A percentile compares a stretch with the other conserved stretches of the same genome.
phyloP scores from a whole-genome alignment of 2,797 vertebrate species.

The Tenualosa thibaudeaui region DNA sequence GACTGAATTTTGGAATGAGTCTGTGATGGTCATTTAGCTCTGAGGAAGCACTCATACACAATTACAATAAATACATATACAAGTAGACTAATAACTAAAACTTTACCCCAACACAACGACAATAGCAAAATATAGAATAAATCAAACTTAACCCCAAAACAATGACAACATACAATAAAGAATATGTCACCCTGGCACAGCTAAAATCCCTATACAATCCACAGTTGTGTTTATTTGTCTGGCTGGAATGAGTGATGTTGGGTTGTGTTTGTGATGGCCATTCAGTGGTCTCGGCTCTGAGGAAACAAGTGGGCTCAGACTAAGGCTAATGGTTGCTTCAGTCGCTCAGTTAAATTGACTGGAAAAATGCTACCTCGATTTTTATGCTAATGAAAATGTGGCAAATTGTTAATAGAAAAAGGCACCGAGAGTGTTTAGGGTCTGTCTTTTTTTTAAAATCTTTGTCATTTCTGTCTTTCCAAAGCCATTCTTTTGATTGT shows the following conservation, averaged over 20 bases:
- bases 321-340: conserved; percentile 47
- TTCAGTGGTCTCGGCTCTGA: neutral
- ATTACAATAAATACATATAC: too few relatives aligned
- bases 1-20: too few relatives aligned
- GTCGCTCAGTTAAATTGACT: conserved; percentile 73
- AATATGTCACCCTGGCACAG: too few relatives aligned
- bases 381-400: conserved; percentile 73
- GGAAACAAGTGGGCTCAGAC: conserved; percentile 28
- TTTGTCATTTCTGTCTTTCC: neutral
- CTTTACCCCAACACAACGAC: too few relatives aligned
- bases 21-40: too few relatives aligned
- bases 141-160: too few relatives aligned
- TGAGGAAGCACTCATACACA: too few relatives aligned
- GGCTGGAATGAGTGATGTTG: neutral
- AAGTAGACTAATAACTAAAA: too few relatives aligned
- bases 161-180: too few relatives aligned
- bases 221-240: neutral
- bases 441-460: neutral
- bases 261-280: neutral
- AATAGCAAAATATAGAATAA: too few relatives aligned
- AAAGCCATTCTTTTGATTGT: neutral
- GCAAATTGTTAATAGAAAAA: conserved; percentile 75
- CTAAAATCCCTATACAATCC: too few relatives aligned
- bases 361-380: conserved; percentile 69
- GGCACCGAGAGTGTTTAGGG: conserved; percentile 29